These are phyloP conservation scores for Lateolabrax maculatus DNA, from an alignment of 2,797 vertebrate genomes.

Conservation along the genomic window DNA sequence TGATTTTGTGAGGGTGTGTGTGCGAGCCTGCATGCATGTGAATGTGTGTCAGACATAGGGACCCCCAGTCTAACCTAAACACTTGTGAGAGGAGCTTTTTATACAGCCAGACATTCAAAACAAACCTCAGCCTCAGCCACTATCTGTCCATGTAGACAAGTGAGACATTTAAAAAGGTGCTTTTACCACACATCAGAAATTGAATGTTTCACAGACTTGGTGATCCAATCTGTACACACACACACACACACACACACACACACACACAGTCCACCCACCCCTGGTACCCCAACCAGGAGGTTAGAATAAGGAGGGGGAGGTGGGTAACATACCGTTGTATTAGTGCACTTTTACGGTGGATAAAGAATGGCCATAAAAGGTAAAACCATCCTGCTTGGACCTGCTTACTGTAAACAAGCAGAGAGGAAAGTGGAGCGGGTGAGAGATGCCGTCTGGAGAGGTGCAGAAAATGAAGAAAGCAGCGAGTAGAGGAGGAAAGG, in stretches of 20 bases:
- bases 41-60: slow-evolving; percentile 29
- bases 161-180: slow-evolving; percentile 74
- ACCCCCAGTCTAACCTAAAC: slow-evolving; percentile 75
- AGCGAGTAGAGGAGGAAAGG: slow-evolving; percentile 8
- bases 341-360: slow-evolving; percentile 90
- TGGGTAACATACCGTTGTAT: slow-evolving; percentile 74
- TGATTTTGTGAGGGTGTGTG: slow-evolving; percentile 38
- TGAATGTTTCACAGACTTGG: slow-evolving; percentile 41
- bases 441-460: slow-evolving; percentile 77
- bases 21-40: slow-evolving; percentile 5
- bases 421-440: slow-evolving; percentile 75
- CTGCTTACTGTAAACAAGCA: slow-evolving; percentile 92
- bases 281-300: slow-evolving; percentile 70
- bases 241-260: slow-evolving; percentile 25
- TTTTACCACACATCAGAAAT: slow-evolving; percentile 68
- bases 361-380: slow-evolving; percentile 93
- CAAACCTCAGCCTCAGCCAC: slow-evolving; percentile 70
- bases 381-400: slow-evolving; percentile 84
- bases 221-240: slow-evolving; percentile 25
- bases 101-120: slow-evolving; percentile 75
- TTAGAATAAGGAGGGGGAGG: slow-evolving; percentile 71
- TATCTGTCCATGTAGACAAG: slow-evolving; percentile 68
- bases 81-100: slow-evolving; percentile 77
- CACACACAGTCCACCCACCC: slow-evolving; percentile 51
- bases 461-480: slow-evolving; percentile 66